Evolutionary conservation across 2,888 invertebrate genomes (phyloP), one percentile per base, ranked within the genome.

Genomic region (Phengaris arion): DNA sequence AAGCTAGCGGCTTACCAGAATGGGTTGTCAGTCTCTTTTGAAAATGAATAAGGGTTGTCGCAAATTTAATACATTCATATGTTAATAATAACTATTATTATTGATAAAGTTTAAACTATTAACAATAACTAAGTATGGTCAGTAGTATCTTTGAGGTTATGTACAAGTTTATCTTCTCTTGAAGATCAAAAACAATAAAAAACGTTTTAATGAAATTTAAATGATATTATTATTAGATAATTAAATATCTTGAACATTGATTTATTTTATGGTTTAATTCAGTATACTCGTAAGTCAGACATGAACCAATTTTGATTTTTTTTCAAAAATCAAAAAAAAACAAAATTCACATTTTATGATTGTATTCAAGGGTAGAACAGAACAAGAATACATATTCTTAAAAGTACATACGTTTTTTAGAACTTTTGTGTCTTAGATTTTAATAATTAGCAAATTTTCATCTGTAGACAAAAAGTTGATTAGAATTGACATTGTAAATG

Each of bases 51-150:
- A 64, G 6, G 6, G 22, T 9, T 64, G 64, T 64, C 35, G 35
- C 64, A 64, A 64, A 64, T 45, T 64, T 22, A 64, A 64, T 64
- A 64, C 64, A 64, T 45, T 64, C 64, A 64, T 64, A 64, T 45
- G 10, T 64, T 64, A 64, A 45, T 64, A 64, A 35, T 64, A 12
- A 64, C 12, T 35, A 15, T 2, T 15, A 64, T 5, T 59, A 59
- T 10, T 22, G 15, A 22, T 59, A 5, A 59, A 59, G 15, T n/a
- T 2, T 15, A 9, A 59, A 22, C 15, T 15, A 59, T 59, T 15
- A 6, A 9, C 8, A 59, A 57, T 15, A 15, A 8, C 9, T 59
- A 15, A 12, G 6, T 64, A 64, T 12, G 64, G 45, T 64, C 64
- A 64, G 64, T 64, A 35, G 35, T 64, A 64, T 35, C 2, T 64